Conservation (phyloP, 2,113 vertebrate species). For the Mungos mungo region DNA sequence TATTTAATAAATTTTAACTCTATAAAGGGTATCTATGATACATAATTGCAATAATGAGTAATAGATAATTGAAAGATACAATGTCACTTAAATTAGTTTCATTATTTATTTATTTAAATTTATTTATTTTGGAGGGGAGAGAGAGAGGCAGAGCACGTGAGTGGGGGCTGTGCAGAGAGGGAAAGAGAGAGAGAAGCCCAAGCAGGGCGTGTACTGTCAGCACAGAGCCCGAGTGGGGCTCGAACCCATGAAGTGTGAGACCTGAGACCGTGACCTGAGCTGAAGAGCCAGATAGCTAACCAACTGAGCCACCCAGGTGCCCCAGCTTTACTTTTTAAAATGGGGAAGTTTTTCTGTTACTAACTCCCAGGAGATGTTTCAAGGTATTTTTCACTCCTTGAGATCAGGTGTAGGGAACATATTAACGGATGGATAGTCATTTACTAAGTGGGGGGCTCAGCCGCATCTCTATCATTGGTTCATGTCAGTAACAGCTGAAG, state of each 20-base stretch:
- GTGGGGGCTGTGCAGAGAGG: no score
- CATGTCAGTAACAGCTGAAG: slow-evolving; percentile 38
- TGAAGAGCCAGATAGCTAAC: no score
- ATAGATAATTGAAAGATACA: neutral
- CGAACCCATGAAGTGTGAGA: no score
- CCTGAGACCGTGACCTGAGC: no score
- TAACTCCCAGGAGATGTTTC: neutral
- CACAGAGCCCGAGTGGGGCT: no score
- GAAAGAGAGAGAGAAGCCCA: no score
- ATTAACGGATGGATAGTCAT: neutral
- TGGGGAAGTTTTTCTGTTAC: neutral
- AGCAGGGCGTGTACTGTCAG: no score
- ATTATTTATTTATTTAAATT: neutral
- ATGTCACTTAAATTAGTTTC: neutral
- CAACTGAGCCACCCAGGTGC: no score
- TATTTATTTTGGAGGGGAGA: no score
- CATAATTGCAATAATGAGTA: neutral
- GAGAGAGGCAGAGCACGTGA: no score
- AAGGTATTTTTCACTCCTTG: neutral
- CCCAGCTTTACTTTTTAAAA: neutral
- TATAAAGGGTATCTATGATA: neutral
- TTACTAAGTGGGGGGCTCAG: slow-evolving; percentile 22
- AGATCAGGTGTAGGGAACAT: neutral
- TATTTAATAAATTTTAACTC: neutral
- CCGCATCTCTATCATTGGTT: slow-evolving; percentile 37